Evolutionary conservation across 2,888 invertebrate genomes (phyloP), one percentile per base, ranked within the genome.

Genomic region (Lochmaea crataegi): DNA sequence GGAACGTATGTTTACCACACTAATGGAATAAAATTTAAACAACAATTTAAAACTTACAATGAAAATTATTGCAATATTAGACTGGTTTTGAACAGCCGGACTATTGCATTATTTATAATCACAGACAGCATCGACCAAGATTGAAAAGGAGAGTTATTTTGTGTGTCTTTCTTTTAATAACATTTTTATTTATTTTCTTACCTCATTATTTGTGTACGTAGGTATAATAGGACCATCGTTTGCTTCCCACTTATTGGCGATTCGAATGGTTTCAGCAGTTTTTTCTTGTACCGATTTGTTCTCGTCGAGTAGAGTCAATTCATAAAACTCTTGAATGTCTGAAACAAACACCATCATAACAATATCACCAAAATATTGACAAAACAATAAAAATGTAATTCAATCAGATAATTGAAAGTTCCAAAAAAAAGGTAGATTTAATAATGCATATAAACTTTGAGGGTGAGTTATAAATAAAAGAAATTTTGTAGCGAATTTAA

Each of bases 301-400:
- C 86, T 98, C 97, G 89, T 98, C 98, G 84, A 98, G 91, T 80
- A 99, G 91, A 72, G 98, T 98, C 84, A 96, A 90, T 89, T 99
- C 98, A 89, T 99, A 99, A 89, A 98, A 98, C 88, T 99, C 98
- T 91, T 99, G 98, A 85, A 99, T 98, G 90, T 99, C 98, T 96
- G 91, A 5, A 81, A 82, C 72, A 75, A 74, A 58, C 10, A 18
- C 16, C 16, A 11, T 53, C 2, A 16, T 53, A 18, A 9, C 18
- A 53, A 10, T 18, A 42, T 42, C 42, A 12, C 9, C 0, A 32
- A 32, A 32, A 32, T 32, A 38, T 38, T 38, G 32, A 9, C 7
- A 38, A 7, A 7, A 38, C 7, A 9, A 14, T 11, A 14, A 45
- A 45, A 45, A n/a, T n/a, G n/a, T n/a, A 45, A 45, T 42, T 12